Evolutionary conservation across 2,888 invertebrate genomes (phyloP), one percentile per base, ranked within the genome.

Genomic region (Merodon equestris): DNA sequence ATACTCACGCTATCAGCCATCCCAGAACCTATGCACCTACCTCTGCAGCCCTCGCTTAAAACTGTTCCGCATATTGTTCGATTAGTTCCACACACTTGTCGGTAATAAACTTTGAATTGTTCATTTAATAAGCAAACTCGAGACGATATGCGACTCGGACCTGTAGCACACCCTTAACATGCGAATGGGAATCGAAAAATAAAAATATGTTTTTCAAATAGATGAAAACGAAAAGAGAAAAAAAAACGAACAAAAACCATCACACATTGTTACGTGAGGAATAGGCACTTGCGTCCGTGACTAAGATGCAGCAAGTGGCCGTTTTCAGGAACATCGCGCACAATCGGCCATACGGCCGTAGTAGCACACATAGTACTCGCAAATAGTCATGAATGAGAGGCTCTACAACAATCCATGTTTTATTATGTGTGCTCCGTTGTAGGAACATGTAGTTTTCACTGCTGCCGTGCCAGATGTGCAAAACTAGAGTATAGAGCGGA

Each of bases 11-110:
- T n/a, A 44, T 27, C 14, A 68, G 36, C 50, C 15, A 63, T 58
- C 51, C 64, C 44, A 42, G 27, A 72, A 56, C 58, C 53, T 7
- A 27, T 27, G 34, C 38, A 14, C 7, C 27, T 27, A 27, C 27
- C 27, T 13, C 14, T 13, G 57, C 58, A 47, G 10, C 38, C 36
- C 58, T 27, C 19, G 17, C 47, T n/a, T 15, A 40, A 40, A 36
- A 58, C n/a, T 58, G 58, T 51, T 70, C 56, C 42, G 54, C 79
- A 60, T 64, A 64, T 64, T 14, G 44, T 56, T 64, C 64, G 60
- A 74, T 79, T 79, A 60, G 79, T 74, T 79, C 74, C 79, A 70
- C 79, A 79, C 79, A 70, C 74, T 79, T 79, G 73, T 64, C 44
- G 50, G 74, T 51, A 74, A 70, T 79, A 74, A 79, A 79, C 54